Evolutionary conservation across 2,888 invertebrate genomes (phyloP).

Genomic region (Philopedon plagiatum): DNA sequence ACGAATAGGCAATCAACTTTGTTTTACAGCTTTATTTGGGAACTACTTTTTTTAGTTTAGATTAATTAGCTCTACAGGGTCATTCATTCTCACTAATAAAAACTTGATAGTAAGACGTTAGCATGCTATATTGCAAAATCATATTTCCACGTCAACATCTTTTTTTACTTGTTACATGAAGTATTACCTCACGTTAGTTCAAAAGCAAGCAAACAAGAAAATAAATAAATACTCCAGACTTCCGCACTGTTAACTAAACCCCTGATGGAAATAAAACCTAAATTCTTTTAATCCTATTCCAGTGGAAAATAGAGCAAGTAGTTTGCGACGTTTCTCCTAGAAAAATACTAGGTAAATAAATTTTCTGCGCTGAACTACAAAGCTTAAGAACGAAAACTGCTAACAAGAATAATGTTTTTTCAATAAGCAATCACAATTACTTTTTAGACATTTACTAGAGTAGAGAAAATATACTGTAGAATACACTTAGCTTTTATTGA

Average conservation of each 20-base stretch:
- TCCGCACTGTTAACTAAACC: slow-evolving; percentile 5
- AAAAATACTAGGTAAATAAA: slow-evolving; percentile 9
- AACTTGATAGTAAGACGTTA: too few relatives aligned
- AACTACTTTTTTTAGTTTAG: too few relatives aligned
- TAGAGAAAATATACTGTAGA: not conserved
- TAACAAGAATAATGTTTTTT: slow-evolving; percentile 10
- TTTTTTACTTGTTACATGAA: not conserved
- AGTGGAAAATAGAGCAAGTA: slow-evolving; percentile 5
- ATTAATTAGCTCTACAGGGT: too few relatives aligned
- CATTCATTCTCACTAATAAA: too few relatives aligned
- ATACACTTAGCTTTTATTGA: not conserved
- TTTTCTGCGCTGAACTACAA: not conserved
- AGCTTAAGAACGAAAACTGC: not conserved
- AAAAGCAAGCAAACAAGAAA: not conserved
- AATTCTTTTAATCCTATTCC: slow-evolving; percentile 7
- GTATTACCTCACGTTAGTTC: not conserved
- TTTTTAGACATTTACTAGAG: not conserved
- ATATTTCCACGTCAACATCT: not conserved
- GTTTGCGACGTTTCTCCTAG: slow-evolving; percentile 1
- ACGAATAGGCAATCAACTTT: too few relatives aligned
- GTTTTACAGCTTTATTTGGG: too few relatives aligned
- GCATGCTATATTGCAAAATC: not conserved
- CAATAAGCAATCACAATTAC: not conserved
- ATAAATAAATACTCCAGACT: not conserved
- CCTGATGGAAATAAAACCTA: not conserved